Percentiles rank a stretch among this genome's conserved stretches.
These are phyloP conservation scores for Conomelus anceps DNA, from an alignment of 2,888 invertebrate species.

Conservation along the genomic window DNA sequence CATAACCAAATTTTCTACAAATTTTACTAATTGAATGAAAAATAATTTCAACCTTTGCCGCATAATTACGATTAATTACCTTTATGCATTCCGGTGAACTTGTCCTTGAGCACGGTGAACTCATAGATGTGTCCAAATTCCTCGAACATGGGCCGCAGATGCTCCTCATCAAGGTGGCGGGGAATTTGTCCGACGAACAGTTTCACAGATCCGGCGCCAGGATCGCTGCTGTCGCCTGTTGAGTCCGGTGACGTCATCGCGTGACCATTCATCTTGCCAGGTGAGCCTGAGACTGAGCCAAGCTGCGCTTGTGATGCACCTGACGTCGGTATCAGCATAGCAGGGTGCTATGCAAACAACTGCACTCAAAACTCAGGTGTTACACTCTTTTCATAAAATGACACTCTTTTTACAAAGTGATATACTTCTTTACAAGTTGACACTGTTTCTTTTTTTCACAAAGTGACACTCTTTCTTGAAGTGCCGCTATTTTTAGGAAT, in stretches of 20 bases:
- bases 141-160: conserved; percentile 83
- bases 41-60: too few relatives aligned
- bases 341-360: too few relatives aligned
- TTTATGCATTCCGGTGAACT: conserved; percentile 93
- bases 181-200: conserved; percentile 92
- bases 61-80: conserved; percentile 52
- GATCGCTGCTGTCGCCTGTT: conserved; percentile 7
- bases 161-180: conserved; percentile 78
- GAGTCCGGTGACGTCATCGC: background rate
- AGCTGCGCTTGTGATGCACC: background rate
- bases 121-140: conserved; percentile 91
- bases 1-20: too few relatives aligned
- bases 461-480: too few relatives aligned
- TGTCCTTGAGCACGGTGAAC: conserved; percentile 88
- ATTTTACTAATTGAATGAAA: too few relatives aligned
- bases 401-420: too few relatives aligned
- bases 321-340: background rate
- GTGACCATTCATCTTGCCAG: conserved; percentile 2
- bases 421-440: background rate
- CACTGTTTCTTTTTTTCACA: background rate
- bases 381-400: background rate
- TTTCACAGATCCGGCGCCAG: conserved; percentile 55
- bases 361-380: background rate
- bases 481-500: too few relatives aligned
- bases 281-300: background rate